phyloP scores from a whole-genome alignment of 2,797 vertebrate genomes.

The Oceanodroma leucorhoa region DNA sequence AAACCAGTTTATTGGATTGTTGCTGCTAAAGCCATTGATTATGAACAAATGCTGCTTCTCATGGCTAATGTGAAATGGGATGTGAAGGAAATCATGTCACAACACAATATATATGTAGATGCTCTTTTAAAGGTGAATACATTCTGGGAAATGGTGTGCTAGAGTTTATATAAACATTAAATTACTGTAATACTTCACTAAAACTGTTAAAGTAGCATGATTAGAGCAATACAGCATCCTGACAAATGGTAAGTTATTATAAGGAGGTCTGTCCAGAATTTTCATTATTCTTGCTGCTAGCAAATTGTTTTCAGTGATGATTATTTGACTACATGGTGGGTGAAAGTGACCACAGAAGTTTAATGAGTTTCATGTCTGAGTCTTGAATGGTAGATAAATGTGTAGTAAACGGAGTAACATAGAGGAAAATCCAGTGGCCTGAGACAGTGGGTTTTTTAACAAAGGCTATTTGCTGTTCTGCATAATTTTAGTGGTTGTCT shows the following conservation, averaged over 20 bases:
- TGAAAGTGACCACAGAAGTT: neutral
- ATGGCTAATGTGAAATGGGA: conserved; percentile 98
- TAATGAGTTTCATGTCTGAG: neutral
- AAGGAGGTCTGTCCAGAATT: neutral
- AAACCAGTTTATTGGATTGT: conserved; percentile 99
- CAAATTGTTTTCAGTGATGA: neutral
- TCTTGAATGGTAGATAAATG: neutral
- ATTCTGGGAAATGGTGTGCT: neutral
- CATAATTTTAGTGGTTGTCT: neutral
- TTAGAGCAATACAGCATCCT: neutral
- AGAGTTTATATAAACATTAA: neutral
- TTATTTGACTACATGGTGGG: neutral
- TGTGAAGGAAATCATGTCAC: conserved; percentile 98
- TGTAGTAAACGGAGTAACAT: neutral
- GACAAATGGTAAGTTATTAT: neutral
- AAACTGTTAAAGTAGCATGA: neutral
- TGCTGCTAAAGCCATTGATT: conserved; percentile 97
- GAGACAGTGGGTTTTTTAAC: neutral
- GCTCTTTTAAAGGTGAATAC: conserved; percentile 90
- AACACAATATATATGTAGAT: conserved; percentile 96
- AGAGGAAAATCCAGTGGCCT: neutral
- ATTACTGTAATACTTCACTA: neutral
- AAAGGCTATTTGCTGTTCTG: neutral
- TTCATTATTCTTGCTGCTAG: neutral
- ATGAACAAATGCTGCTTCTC: conserved; percentile 94